Percentiles rank a stretch among this genome's conserved stretches.
Evolutionary conservation across 2,113 vertebrate species (phyloP).

Genomic region (Alethe diademata): DNA sequence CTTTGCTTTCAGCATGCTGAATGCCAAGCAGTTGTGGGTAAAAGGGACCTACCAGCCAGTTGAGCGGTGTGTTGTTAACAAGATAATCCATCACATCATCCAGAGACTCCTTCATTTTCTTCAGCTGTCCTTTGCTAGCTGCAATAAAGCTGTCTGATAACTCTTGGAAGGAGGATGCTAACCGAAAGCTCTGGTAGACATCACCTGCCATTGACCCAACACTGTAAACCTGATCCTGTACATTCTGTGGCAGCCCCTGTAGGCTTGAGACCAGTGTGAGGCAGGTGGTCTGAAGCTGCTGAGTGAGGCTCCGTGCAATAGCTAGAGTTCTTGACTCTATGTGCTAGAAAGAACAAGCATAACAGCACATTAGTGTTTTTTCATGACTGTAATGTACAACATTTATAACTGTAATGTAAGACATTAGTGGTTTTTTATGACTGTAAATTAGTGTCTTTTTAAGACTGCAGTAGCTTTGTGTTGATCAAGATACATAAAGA

Average conservation of each 20-base stretch:
- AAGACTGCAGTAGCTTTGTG: background rate
- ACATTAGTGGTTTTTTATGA: background rate
- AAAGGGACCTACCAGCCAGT: conserved; percentile 85
- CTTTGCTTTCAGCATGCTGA: conserved; percentile 56
- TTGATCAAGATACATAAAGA: background rate
- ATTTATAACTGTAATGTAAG: background rate
- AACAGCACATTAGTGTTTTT: background rate
- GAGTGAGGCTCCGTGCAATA: conserved; percentile 79
- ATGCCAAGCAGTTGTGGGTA: conserved; percentile 67
- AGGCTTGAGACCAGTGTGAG: conserved; percentile 77
- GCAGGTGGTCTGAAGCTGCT: conserved; percentile 83
- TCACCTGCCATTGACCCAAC: conserved; percentile 76
- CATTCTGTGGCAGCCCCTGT: conserved; percentile 83
- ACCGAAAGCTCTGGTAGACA: conserved; percentile 73
- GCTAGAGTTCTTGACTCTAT: conserved; percentile 87
- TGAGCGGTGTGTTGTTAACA: conserved; percentile 91
- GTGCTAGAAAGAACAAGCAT: conserved; percentile 64
- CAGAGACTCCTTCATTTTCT: conserved; percentile 76
- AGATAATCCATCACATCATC: conserved; percentile 83
- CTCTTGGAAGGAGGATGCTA: conserved; percentile 71
- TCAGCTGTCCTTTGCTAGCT: conserved; percentile 82
- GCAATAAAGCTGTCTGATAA: conserved; percentile 79
- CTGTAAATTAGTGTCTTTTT: background rate
- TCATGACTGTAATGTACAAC: background rate
- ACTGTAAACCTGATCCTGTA: conserved; percentile 79